Percentiles rank a stretch among this genome's conserved stretches.
phyloP scores from a whole-genome alignment of 2,888 invertebrate genomes.

The Pterostichus niger region DNA sequence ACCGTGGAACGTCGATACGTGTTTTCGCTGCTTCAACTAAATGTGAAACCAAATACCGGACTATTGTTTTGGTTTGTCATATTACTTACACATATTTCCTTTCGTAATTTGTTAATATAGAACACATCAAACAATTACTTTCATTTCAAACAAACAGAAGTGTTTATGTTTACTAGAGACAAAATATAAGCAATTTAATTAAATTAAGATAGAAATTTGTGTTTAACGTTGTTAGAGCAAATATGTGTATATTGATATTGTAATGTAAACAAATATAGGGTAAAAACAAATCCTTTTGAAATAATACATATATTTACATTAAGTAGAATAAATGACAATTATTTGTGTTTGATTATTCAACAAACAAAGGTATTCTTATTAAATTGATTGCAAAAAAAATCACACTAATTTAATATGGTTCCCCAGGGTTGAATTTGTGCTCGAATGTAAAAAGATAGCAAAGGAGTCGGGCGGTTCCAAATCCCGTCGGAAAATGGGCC shows the following conservation, averaged over 20 bases:
- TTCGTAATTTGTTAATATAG: neutral
- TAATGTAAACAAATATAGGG: no score
- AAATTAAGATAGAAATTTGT: no score
- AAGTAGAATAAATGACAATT: no score
- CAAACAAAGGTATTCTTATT: no score
- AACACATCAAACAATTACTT: neutral
- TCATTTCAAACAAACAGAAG: no score
- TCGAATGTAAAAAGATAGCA: neutral
- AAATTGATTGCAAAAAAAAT: no score
- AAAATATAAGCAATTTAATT: no score
- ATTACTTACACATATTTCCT: neutral
- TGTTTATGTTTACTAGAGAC: neutral
- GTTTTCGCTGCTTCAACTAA: neutral
- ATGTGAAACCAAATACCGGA: constrained; percentile 6
- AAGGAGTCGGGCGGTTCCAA: neutral
- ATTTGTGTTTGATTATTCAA: no score
- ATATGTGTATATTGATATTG: no score
- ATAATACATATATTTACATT: no score
- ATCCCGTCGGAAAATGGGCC: constrained; percentile 38
- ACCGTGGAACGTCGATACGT: neutral
- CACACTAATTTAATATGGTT: constrained; percentile 23
- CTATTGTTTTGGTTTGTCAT: constrained; percentile 7
- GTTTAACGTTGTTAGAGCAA: no score
- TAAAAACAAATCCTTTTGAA: no score
- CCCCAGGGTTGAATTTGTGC: neutral